Base-by-base conservation (phyloP, 2,113 vertebrate species). In the Progne subis region DNA sequence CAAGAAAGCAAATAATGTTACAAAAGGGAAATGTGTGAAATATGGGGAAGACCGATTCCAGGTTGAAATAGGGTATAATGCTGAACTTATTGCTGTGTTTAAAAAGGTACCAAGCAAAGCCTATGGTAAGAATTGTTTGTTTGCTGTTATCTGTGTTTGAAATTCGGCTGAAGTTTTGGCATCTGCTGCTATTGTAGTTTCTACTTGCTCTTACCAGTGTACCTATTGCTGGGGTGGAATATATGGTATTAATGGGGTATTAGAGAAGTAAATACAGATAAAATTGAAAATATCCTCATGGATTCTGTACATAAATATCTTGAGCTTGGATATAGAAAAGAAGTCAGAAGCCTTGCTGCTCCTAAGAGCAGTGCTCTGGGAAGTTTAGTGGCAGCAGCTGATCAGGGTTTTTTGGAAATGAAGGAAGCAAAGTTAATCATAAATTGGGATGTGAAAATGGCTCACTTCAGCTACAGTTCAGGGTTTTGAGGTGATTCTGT, bases 31-130 rank as follows among this genome's bases (percentile, higher is more conserved):
- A 47, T 99, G 99, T 76, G 90, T 99, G 19, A 93, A 94, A 82
- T 98, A 98, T 2, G 81, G 91, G 15, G 98, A 98, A 44, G 97
- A 96, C 46, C 98, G 99, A 26, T 99, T 99, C 97, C 98, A 98
- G 82, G 98, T 99, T 1, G 98, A 99, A 96, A 97, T 99, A 17
- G 96, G 98, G 28, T 99, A 99, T 95, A 98, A 98, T 8, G 95
- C 97, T 11, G 97, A 98, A 37, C 99, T 99, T 53, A 95, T 99
- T 69, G 92, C 97, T 12, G 91, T 98, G 77, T 99, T 99, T 90
- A 99, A 99, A 97, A 98, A 91, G 37, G 98, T 99, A 31, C 98
- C 99, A 34, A 99, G 99, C 79, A 99, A 98, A 95, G 98, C 18
- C 60, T 99, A 99, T 31, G 99, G 99, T 99, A 97, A 98, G 98